Base-by-base conservation (phyloP, 2,113 vertebrate genomes). In the Cromileptes altivelis region DNA sequence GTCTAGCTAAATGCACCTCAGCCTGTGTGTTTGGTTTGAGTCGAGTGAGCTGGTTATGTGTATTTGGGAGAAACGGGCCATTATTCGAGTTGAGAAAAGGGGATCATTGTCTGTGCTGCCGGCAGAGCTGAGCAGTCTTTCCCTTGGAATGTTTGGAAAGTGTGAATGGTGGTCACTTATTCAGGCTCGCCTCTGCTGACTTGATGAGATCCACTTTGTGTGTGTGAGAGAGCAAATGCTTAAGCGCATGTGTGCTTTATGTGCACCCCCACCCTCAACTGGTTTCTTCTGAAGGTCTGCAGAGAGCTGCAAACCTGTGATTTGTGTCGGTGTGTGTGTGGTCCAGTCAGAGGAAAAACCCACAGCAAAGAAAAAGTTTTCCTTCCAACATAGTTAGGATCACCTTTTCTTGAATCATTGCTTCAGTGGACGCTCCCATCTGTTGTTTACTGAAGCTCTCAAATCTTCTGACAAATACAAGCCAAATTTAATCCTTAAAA, bases 71-170 rank as follows among this genome's bases (percentile, higher is more conserved):
- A 92, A 87, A 72, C 75, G 57, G 69, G 85, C 85, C 82, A 87
- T 86, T 84, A 81, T 91, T 79, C 1, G 0, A 57, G 71, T 62
- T 75, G 86, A 86, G 84, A 81, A 88, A 92, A 93, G 80, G 85
- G 77, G 84, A 85, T 72, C 90, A 85, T 92, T 93, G 89, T 93
- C 81, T 78, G 74, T 63, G 71, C 86, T 89, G 77, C 57, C 76
- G 81, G 57, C 80, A 63, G 74, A 87, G 86, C 80, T 14, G 74
- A 80, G 68, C 58, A 77, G 79, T 71, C 82, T 89, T 86, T 88
- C 47, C 78, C 60, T 68, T 52, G 85, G 83, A 90, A 92, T 88
- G 90, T 92, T 87, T 85, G 90, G 85, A 86, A 92, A 90, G 85
- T 89, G 83, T 93, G 88, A 91, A 91, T 78, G 81, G 75, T 81